Conservation (phyloP, 1,140 invertebrate species). For the Leptinotarsa lineolata region DNA sequence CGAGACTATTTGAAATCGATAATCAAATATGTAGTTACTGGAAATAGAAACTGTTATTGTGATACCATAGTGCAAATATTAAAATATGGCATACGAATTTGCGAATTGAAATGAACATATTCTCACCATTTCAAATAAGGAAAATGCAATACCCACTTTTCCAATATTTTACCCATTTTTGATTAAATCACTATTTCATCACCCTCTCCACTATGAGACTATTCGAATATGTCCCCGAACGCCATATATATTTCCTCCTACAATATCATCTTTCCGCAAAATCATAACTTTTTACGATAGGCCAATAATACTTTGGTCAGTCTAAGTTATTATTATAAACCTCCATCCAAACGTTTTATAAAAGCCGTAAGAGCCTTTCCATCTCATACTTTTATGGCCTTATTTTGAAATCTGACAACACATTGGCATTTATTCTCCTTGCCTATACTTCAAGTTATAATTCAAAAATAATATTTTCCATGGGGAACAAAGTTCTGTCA, state of each 20-base stretch:
- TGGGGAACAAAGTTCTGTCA: not conserved
- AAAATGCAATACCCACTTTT: too few species aligned
- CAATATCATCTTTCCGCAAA: not conserved
- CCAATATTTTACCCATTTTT: too few species aligned
- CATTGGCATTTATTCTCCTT: not conserved
- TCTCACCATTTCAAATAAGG: too few species aligned
- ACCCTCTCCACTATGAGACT: too few species aligned
- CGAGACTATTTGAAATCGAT: too few species aligned
- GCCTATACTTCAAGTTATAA: not conserved
- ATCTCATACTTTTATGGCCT: not conserved
- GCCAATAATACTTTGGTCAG: not conserved
- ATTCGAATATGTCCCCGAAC: not conserved
- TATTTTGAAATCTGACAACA: conserved; percentile 5
- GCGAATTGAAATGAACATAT: too few species aligned
- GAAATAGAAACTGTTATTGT: too few species aligned
- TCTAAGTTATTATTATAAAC: conserved; percentile 6
- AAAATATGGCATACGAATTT: too few species aligned
- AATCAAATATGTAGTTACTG: too few species aligned
- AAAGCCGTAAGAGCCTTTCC: conserved; percentile 4
- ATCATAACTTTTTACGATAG: conserved; percentile 3
- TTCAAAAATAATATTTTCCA: not conserved
- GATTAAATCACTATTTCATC: too few species aligned
- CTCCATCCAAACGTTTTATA: not conserved
- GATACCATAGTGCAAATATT: too few species aligned
- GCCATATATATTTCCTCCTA: not conserved